Conservation (phyloP, 2,113 vertebrate species). For the Saccopteryx bilineata region DNA sequence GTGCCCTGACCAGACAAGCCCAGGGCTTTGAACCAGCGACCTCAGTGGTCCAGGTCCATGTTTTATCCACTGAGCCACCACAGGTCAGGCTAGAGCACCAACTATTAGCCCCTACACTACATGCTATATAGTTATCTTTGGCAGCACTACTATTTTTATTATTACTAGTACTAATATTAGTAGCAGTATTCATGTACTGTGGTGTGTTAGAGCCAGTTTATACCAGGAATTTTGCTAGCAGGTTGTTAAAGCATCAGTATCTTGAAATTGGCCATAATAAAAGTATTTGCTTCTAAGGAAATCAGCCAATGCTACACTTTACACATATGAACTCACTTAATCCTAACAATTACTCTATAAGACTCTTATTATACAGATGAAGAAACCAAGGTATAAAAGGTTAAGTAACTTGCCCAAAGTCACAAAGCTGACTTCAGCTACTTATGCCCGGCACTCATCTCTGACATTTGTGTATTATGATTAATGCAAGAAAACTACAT, state of each 20-base stretch:
- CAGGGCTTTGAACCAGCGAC: too few relatives aligned
- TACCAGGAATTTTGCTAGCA: not conserved
- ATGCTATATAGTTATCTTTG: not conserved
- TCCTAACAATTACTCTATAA: not conserved
- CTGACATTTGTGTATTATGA: not conserved
- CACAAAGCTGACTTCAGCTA: slow-evolving; percentile 32
- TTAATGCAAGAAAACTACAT: slow-evolving; percentile 16
- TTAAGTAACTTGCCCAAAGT: slow-evolving; percentile 8
- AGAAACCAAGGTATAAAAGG: slow-evolving; percentile 24
- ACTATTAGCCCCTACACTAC: not conserved
- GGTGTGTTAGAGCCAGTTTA: not conserved
- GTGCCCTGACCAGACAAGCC: too few relatives aligned
- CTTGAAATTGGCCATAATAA: slow-evolving; percentile 32
- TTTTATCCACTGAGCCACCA: too few relatives aligned
- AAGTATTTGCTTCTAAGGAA: not conserved
- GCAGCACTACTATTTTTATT: not conserved
- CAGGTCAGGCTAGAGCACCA: not conserved
- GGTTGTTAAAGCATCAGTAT: not conserved
- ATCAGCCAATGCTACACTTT: slow-evolving; percentile 52
- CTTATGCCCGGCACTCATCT: not conserved
- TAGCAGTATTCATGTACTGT: not conserved
- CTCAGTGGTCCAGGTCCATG: too few relatives aligned
- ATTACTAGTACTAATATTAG: not conserved
- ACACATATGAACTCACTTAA: slow-evolving; percentile 39
- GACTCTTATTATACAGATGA: slow-evolving; percentile 29